A percentile compares a stretch with the other conserved stretches of the same genome.
Evolutionary conservation across 2,888 invertebrate species (phyloP).

Genomic region (Ramazzottius varieornatus): DNA sequence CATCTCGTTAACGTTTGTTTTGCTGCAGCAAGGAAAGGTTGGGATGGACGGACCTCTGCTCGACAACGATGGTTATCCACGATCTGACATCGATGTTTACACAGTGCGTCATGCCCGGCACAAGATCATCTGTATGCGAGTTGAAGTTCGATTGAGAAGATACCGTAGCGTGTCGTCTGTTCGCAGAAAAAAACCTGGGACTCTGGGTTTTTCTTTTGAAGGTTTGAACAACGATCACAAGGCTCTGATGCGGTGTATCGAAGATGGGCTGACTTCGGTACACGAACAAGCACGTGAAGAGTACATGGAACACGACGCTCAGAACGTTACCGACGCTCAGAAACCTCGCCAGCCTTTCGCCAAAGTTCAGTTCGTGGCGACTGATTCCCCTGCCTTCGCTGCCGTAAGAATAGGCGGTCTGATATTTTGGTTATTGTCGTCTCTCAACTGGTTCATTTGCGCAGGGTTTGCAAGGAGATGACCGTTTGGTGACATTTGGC

Average conservation of each 20-base stretch:
- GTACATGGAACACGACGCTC: constrained; percentile 17
- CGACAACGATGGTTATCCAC: constrained; percentile 59
- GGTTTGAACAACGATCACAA: constrained; percentile 70
- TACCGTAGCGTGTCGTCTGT: background rate
- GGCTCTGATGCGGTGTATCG: constrained; percentile 52
- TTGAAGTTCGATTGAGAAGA: background rate
- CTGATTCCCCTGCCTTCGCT: constrained; percentile 51
- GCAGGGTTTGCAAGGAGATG: background rate
- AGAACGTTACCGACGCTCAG: background rate
- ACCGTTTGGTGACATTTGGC: constrained; percentile 14
- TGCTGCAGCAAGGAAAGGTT: constrained; percentile 37
- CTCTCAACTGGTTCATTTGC: background rate
- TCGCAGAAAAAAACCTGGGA: background rate
- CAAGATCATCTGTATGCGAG: constrained; percentile 45
- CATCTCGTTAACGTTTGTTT: constrained; percentile 5
- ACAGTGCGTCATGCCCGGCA: constrained; percentile 67
- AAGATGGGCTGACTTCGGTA: constrained; percentile 40
- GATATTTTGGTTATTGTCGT: background rate
- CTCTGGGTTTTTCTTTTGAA: too few relatives aligned
- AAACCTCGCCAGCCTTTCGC: constrained; percentile 31
- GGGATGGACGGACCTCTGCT: constrained; percentile 61
- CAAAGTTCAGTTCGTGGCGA: constrained; percentile 40
- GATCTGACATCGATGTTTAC: constrained; percentile 63
- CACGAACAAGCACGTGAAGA: constrained; percentile 25
- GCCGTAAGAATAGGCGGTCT: constrained; percentile 32